Percentiles rank a stretch among this genome's conserved stretches.
These are phyloP conservation scores for Sitta carolinensis DNA, from an alignment of 2,797 vertebrate genomes.

Conservation along the genomic window DNA sequence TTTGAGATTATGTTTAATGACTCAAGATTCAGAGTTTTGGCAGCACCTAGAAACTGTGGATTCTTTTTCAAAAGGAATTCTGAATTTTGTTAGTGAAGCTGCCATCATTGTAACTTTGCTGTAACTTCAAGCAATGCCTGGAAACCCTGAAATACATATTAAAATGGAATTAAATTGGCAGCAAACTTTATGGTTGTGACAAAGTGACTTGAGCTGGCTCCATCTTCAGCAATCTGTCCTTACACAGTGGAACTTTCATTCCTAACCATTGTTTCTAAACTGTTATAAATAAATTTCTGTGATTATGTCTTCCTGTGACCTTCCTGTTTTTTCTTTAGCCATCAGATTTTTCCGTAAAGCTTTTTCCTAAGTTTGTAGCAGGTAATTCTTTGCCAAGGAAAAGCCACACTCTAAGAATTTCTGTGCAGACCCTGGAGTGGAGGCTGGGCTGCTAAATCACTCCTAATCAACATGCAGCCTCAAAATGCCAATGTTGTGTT, in stretches of 20 bases:
- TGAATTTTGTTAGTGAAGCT: background rate
- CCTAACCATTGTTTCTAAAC: slow-evolving; percentile 45
- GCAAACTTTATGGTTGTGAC: background rate
- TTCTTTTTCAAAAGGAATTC: background rate
- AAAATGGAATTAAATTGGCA: slow-evolving; percentile 17
- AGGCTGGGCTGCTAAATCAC: background rate
- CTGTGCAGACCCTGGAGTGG: background rate
- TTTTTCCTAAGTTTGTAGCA: background rate
- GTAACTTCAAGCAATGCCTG: background rate
- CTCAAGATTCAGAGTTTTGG: background rate
- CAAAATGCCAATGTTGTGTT: background rate
- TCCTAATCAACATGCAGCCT: background rate
- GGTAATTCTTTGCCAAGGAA: background rate
- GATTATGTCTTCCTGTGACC: slow-evolving; percentile 29
- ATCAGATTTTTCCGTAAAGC: background rate
- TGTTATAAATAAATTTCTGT: slow-evolving; percentile 49
- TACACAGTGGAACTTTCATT: background rate
- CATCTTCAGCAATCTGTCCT: slow-evolving; percentile 33
- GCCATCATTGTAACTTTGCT: background rate
- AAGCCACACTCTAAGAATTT: background rate
- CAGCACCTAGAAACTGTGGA: background rate
- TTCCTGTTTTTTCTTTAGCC: slow-evolving; percentile 40
- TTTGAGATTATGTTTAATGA: background rate
- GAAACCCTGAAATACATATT: background rate
- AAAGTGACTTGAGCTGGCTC: slow-evolving; percentile 26